phyloP scores from a whole-genome alignment of 2,888 invertebrate species.

The Chrysina gloriosa region DNA sequence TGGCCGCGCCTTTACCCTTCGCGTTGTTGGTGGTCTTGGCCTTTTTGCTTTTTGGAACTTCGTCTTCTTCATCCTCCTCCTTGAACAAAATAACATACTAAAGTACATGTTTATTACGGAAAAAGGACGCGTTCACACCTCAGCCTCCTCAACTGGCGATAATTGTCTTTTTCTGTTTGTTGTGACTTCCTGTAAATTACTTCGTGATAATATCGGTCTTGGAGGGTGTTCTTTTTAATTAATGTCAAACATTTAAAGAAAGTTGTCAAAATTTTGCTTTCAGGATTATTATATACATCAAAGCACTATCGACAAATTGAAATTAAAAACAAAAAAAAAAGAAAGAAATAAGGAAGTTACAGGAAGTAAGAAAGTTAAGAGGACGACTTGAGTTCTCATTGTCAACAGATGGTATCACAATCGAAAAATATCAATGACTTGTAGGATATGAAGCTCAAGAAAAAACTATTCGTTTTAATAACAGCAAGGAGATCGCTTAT shows the following conservation, averaged over 20 bases:
- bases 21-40: constrained; percentile 80
- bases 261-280: constrained; percentile 6
- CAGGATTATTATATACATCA: background rate
- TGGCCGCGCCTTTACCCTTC: constrained; percentile 77
- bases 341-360: no score
- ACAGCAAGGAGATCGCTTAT: background rate
- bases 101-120: constrained; percentile 7
- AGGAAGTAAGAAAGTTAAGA: no score
- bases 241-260: constrained; percentile 22
- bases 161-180: constrained; percentile 58
- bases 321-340: no score
- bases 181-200: constrained; percentile 50
- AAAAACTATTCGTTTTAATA: no score
- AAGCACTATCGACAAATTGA: no score
- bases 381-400: no score
- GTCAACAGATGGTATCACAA: no score
- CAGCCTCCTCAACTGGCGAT: constrained; percentile 52
- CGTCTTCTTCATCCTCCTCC: constrained; percentile 79
- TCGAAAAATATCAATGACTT: no score
- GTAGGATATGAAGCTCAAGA: no score
- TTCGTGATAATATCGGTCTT: constrained; percentile 38
- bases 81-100: constrained; percentile 54
- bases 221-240: no score
- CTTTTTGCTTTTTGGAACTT: constrained; percentile 80
- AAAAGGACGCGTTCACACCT: constrained; percentile 55